Evolutionary conservation across 2,113 vertebrate genomes (phyloP).

Genomic region (Cyanoliseus patagonus): DNA sequence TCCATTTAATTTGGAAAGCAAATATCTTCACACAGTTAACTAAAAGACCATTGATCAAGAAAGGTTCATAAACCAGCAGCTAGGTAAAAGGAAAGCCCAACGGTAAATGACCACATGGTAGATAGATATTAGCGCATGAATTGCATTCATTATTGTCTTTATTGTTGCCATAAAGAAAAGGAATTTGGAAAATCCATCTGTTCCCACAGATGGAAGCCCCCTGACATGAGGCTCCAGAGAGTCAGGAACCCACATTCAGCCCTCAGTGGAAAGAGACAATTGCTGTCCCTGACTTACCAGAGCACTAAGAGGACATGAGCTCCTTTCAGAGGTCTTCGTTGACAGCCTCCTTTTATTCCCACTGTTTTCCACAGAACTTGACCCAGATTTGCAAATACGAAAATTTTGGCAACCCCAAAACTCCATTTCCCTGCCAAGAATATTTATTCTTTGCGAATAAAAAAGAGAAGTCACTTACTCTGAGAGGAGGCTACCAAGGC

Average conservation of each 20-base stretch:
- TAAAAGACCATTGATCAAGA: slow-evolving; percentile 55
- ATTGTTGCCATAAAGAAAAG: slow-evolving; percentile 4
- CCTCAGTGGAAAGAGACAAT: background rate
- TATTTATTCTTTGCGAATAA: background rate
- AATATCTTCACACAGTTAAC: slow-evolving; percentile 45
- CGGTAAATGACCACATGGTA: slow-evolving; percentile 43
- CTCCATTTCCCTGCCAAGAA: background rate
- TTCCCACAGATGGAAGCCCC: background rate
- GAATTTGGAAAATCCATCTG: slow-evolving; percentile 5
- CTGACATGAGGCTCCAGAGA: background rate
- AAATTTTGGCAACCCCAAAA: background rate
- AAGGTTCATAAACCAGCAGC: slow-evolving; percentile 47
- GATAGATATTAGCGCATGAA: slow-evolving; percentile 16
- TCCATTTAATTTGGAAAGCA: slow-evolving; percentile 35
- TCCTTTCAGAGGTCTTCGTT: background rate
- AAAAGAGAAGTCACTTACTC: background rate
- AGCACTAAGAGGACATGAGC: background rate
- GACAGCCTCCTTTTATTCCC: background rate
- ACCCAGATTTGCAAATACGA: background rate
- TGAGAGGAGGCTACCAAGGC: background rate
- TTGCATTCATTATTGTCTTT: slow-evolving; percentile 50
- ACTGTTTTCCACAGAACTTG: background rate
- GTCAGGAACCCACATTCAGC: background rate
- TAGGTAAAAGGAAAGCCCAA: slow-evolving; percentile 56
- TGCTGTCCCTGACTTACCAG: background rate